These are phyloP conservation scores for Willowsia nigromaculata DNA, from an alignment of 2,888 invertebrate species.

Conservation along the genomic window DNA sequence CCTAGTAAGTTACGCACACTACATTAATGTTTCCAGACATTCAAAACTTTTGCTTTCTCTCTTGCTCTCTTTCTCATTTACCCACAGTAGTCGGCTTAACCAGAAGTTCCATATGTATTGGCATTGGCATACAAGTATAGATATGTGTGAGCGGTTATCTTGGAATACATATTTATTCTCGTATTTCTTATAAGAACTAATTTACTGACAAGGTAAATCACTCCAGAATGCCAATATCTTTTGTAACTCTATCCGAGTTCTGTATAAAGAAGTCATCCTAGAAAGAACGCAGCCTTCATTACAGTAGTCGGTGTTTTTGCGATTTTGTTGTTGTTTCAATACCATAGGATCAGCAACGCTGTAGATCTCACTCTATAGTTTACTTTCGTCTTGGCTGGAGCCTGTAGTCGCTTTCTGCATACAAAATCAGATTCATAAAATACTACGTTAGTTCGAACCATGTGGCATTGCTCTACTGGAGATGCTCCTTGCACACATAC, in stretches of 20 bases:
- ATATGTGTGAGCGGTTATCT: not conserved
- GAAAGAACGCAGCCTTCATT: not conserved
- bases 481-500: not conserved
- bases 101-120: not conserved
- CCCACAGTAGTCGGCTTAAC: not conserved
- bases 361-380: not conserved
- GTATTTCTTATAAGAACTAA: conserved; percentile 11
- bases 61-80: not conserved
- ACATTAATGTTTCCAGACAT: conserved; percentile 11
- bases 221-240: conserved; percentile 60
- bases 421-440: conserved; percentile 50
- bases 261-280: not conserved
- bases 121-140: not conserved
- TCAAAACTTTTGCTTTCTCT: conserved; percentile 30
- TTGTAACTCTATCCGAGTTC: not conserved
- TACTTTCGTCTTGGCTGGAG: not conserved
- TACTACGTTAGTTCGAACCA: not conserved
- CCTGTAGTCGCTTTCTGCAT: conserved; percentile 40
- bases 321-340: conserved; percentile 30
- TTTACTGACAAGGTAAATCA: conserved; percentile 59
- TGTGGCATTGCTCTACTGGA: not conserved
- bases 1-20: conserved; percentile 13
- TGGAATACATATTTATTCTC: not conserved
- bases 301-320: conserved; percentile 23
- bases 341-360: not conserved